A percentile compares a stretch with the other conserved stretches of the same genome.
Evolutionary conservation across 2,888 invertebrate genomes (phyloP).

Genomic region (Epinotia ramella): DNA sequence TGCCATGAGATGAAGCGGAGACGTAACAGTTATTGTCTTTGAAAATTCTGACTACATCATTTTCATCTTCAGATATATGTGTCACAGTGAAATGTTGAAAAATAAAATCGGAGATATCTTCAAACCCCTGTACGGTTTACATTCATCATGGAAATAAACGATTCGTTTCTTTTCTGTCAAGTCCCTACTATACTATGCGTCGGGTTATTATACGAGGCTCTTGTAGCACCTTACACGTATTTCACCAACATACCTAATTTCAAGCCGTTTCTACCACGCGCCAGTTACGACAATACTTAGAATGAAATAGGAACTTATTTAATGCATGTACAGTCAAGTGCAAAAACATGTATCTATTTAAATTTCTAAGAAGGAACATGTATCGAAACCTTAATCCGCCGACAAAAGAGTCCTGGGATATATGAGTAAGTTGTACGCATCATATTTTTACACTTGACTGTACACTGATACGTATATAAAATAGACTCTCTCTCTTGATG

Average conservation of each 20-base stretch:
- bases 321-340: too few relatives aligned
- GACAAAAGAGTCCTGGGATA: too few relatives aligned
- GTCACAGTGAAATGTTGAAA: background rate
- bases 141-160: background rate
- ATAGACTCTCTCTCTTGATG: too few relatives aligned
- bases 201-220: too few relatives aligned
- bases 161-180: background rate
- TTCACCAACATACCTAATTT: too few relatives aligned
- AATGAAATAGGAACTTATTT: too few relatives aligned
- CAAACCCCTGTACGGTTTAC: background rate
- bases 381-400: too few relatives aligned
- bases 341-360: too few relatives aligned
- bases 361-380: too few relatives aligned
- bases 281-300: too few relatives aligned
- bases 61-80: background rate
- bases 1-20: constrained; percentile 5
- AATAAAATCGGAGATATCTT: background rate
- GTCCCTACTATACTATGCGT: background rate
- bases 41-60: background rate
- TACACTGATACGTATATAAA: background rate
- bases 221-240: background rate
- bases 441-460: background rate
- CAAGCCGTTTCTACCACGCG: too few relatives aligned
- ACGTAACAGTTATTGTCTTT: background rate
- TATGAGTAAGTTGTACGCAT: too few relatives aligned